Base-by-base conservation (phyloP, 2,113 vertebrate species). In the Carassius auratus region DNA sequence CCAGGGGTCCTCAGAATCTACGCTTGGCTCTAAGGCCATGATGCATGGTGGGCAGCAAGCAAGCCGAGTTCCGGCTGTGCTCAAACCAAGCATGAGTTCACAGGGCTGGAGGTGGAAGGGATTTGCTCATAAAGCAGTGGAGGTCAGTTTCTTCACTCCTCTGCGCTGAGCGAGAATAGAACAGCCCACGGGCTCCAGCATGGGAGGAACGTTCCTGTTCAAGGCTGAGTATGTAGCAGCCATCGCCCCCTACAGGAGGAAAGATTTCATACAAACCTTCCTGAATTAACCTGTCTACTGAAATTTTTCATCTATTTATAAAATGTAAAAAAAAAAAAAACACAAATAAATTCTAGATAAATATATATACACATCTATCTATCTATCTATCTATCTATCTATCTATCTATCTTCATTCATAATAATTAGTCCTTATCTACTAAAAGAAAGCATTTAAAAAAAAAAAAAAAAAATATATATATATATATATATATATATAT, bases 121-220 rank as follows among this genome's bases (percentile, higher is more conserved):
- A 8, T 84, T 30, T 50, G 55, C 61, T 92, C 95, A 97, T 92
- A 97, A 95, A 89, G 96, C 96, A 90, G 96, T 97, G 86, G 96
- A 97, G 92, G 96, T 96, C 91, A 97, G 95, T 92, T 97, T 97
- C 93, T 97, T 97, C 88, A 97, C 95, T 92, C 96, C 96, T 93
- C 96, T 95, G 64, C 96, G 94, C 92, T 97, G 96, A 93, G 96
- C 96, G 86, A 97, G 95, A 85, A 95, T 96, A 71, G 96, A 97
- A 87, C 96, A 96, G 87, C 96, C 96, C 30, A 97, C 96, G 71
- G 96, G 96, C 91, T 97, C 96, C 90, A 97, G 91, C 89, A 97
- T 94, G 0, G 96, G 96, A 59, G 96, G 96, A 57, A 93, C 80
- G 82, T 96, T 96, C 80, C 95, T 95, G 87, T 96, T 97, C 93